These are phyloP conservation scores for Reticulitermes speratus DNA, from an alignment of 1,140 invertebrate species.

Conservation along the genomic window DNA sequence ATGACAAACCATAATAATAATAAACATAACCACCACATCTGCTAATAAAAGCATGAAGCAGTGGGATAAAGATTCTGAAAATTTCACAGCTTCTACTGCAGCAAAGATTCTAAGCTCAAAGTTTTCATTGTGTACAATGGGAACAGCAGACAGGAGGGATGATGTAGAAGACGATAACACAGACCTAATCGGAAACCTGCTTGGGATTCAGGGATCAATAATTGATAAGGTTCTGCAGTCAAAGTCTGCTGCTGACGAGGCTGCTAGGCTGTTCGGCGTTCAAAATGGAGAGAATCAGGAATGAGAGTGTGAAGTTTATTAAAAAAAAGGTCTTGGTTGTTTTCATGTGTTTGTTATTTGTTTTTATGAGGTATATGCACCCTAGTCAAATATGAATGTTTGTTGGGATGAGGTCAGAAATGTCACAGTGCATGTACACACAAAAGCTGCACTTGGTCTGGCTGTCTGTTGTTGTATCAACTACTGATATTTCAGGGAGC, in stretches of 20 bases:
- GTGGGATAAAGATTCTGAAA: background rate
- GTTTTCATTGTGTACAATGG: background rate
- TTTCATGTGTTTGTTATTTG: background rate
- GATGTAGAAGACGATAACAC: slow-evolving; percentile 23
- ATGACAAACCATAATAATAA: slow-evolving; percentile 38
- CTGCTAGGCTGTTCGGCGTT: slow-evolving; percentile 84
- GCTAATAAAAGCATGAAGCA: background rate
- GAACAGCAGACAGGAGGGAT: background rate
- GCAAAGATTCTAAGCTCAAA: slow-evolving; percentile 22
- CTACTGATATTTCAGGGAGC: background rate
- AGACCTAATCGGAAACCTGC: slow-evolving; percentile 83
- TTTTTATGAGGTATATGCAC: background rate
- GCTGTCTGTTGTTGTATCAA: background rate
- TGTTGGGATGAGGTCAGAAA: background rate
- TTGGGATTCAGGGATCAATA: slow-evolving; percentile 85
- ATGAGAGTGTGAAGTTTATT: background rate
- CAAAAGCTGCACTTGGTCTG: background rate
- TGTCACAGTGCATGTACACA: background rate
- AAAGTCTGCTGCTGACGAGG: slow-evolving; percentile 76
- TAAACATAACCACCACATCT: slow-evolving; percentile 25
- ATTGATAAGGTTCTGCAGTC: slow-evolving; percentile 80
- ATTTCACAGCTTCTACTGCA: slow-evolving; percentile 5
- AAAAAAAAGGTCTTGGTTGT: background rate
- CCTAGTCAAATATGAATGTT: background rate
- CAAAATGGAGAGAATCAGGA: slow-evolving; percentile 21